Evolutionary conservation across 2,888 invertebrate species (phyloP).

Genomic region (Phaonia tiefii): DNA sequence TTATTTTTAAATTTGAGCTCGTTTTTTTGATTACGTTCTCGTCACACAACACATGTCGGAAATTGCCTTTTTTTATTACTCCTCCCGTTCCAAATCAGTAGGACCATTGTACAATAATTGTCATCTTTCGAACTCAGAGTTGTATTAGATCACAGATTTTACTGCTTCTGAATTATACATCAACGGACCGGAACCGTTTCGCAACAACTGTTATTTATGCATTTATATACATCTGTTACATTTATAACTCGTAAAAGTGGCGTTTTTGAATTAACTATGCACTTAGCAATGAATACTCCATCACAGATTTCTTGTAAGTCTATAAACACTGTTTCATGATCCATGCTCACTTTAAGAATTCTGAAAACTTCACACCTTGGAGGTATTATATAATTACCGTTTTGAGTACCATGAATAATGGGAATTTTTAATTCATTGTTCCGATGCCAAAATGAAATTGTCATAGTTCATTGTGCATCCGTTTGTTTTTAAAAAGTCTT

Average conservation of each 20-base stretch:
- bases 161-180: too few relatives aligned
- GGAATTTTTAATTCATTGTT: constrained; percentile 23
- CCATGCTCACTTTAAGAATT: constrained; percentile 1
- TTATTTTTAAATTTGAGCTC: too few relatives aligned
- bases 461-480: constrained; percentile 13
- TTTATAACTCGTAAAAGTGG: constrained; percentile 14
- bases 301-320: not conserved
- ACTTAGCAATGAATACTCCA: constrained; percentile 28
- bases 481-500: constrained; percentile 40
- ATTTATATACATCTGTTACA: not conserved
- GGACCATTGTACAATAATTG: too few relatives aligned
- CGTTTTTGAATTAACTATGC: constrained; percentile 16
- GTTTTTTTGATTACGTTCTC: too few relatives aligned
- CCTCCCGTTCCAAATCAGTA: too few relatives aligned
- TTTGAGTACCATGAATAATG: constrained; percentile 36
- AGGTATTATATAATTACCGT: constrained; percentile 22
- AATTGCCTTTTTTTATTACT: too few relatives aligned
- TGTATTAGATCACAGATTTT: too few relatives aligned
- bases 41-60: too few relatives aligned
- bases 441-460: not conserved
- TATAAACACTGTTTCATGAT: constrained; percentile 1
- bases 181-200: too few relatives aligned
- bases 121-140: too few relatives aligned
- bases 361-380: constrained; percentile 28
- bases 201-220: too few relatives aligned